Conservation (phyloP, 2,797 vertebrate genomes). For the Schizopygopsis malacanthus region DNA sequence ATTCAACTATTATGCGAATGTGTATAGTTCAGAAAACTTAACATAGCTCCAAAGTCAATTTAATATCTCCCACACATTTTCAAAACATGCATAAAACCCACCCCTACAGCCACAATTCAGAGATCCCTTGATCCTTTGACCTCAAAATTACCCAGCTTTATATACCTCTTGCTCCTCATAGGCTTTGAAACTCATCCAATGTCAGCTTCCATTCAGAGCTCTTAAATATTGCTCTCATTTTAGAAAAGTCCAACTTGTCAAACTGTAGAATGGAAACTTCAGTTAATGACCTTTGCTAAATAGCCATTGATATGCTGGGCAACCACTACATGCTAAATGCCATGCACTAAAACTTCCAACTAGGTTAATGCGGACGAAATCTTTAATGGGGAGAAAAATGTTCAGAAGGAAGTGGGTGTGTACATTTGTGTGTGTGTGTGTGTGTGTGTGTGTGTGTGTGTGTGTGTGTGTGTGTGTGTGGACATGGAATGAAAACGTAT, state of each 20-base stretch:
- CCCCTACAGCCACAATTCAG: background rate
- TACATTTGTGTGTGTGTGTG: background rate
- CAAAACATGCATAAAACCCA: background rate
- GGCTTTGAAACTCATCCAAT: conserved; percentile 28
- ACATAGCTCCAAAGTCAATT: background rate
- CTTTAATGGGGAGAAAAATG: background rate
- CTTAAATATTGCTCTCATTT: conserved; percentile 59
- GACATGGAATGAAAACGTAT: conserved; percentile 23
- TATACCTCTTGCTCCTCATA: conserved; percentile 55
- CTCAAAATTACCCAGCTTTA: conserved; percentile 51
- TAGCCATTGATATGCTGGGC: background rate
- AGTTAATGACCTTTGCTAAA: background rate
- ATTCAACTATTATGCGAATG: background rate
- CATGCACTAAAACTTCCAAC: background rate
- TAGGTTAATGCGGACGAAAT: background rate
- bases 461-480: background rate
- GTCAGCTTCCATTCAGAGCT: conserved; percentile 12
- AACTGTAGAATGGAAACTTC: background rate
- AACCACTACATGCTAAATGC: background rate
- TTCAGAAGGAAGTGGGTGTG: background rate
- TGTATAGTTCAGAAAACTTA: background rate
- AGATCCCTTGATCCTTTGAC: background rate
- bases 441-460: background rate
- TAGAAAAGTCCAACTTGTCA: background rate
- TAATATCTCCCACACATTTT: conserved; percentile 14